A percentile compares a stretch with the other conserved stretches of the same genome.
Conservation (phyloP, 2,113 vertebrate species). For the Myocastor coypus region DNA sequence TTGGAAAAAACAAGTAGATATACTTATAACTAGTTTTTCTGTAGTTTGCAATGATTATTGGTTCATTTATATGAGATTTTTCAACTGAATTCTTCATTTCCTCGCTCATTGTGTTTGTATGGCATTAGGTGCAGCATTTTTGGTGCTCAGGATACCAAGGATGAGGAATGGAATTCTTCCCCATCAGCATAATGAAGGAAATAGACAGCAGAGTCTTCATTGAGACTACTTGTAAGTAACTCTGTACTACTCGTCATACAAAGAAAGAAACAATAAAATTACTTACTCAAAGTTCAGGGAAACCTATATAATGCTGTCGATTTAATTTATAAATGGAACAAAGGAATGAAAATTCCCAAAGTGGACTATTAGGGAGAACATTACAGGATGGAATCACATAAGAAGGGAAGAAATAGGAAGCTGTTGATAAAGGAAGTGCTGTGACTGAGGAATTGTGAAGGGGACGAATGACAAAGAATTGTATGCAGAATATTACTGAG, state of each 20-base stretch:
- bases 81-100: background rate
- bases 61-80: background rate
- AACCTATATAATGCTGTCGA: background rate
- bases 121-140: background rate
- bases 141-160: background rate
- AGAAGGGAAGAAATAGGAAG: background rate
- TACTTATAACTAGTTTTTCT: background rate
- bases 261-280: background rate
- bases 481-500: rapidly evolving
- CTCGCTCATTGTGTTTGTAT: background rate
- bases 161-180: background rate
- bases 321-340: background rate
- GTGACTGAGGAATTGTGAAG: rapidly evolving
- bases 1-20: background rate
- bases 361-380: background rate
- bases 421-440: background rate
- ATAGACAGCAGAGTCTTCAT: background rate
- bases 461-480: background rate
- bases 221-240: background rate
- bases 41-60: background rate
- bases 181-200: background rate
- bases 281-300: background rate
- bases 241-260: no score
- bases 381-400: background rate
- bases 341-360: background rate